Base-by-base conservation (phyloP, 2,888 invertebrate genomes). In the Sarcophaga caerulescens region DNA sequence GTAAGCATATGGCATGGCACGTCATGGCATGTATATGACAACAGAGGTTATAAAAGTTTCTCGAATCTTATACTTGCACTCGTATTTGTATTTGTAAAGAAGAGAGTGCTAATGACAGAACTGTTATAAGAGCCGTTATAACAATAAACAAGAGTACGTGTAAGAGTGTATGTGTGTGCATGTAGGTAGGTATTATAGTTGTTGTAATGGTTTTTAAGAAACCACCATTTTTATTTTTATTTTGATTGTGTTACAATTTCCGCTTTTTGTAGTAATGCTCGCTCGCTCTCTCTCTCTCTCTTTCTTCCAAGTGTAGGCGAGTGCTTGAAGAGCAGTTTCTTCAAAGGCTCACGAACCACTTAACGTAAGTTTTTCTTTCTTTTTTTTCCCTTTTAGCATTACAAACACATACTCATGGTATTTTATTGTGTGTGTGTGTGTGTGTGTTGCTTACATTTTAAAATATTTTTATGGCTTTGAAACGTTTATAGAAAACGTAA, bases 311-410 rank as follows among this genome's bases (percentile, higher is more conserved):
- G 77, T 66, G 59, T 86, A 59, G 35, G 60, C 45, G 60, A 21
- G 60, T 75, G 62, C 63, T 45, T 11, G 47, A 60, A 66, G 68
- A 76, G 79, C 63, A 25, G 65, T 74, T 75, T 84, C 52, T 52
- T 52, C 71, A 84, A 84, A 84, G 78, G 66, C 81, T 71, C 52
- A 81, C 75, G 74, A 86, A 86, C 81, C 86, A 86, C 86, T 86
- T 81, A 81, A 86, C 84, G 74, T 81, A 47, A 70, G 80, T 77
- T 76, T 80, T 85, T 66, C 11, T 62, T 68, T 52, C 59, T 21
- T 45, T 70, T 44, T 63, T 47, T 57, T 3, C 11, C 11, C 23
- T 19, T 21, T 17, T 19, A 44, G 44, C 11, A 60, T 45, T 65
- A 52, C 75, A 25, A 74, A 23, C 45, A 74, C 63, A 74, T 62